These are phyloP conservation scores for Eucidaris tribuloides DNA, from an alignment of 35 echinoderm and acorn worm species.

Conservation along the genomic window DNA sequence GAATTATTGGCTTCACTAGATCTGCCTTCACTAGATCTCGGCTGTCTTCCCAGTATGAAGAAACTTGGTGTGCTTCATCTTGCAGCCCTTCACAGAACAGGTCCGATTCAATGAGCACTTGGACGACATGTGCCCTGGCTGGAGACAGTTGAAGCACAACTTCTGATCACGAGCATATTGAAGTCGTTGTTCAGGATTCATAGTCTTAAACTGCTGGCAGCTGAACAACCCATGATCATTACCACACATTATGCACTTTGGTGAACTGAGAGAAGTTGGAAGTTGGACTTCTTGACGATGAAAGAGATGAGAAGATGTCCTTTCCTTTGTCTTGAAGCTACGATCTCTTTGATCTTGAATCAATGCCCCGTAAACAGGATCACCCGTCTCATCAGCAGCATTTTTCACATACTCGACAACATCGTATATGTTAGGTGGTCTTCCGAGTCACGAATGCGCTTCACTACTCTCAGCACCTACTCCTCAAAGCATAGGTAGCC, in stretches of 20 bases:
- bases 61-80: background rate
- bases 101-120: background rate
- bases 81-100: constrained; percentile 12
- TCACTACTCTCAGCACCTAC: background rate
- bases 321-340: background rate
- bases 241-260: background rate
- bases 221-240: background rate
- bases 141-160: background rate
- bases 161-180: background rate
- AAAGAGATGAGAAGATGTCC: background rate
- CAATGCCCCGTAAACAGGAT: background rate
- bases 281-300: background rate
- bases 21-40: background rate
- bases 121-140: background rate
- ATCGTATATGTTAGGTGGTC: background rate
- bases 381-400: background rate
- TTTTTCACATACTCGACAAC: background rate
- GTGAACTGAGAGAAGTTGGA: background rate
- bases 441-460: background rate
- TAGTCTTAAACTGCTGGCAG: background rate
- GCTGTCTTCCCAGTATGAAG: background rate
- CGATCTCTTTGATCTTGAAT: background rate
- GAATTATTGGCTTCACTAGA: background rate
- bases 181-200: background rate
- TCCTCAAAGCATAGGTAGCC: background rate